Base-by-base conservation (phyloP, 2,113 vertebrate species). In the Azemiops feae region DNA sequence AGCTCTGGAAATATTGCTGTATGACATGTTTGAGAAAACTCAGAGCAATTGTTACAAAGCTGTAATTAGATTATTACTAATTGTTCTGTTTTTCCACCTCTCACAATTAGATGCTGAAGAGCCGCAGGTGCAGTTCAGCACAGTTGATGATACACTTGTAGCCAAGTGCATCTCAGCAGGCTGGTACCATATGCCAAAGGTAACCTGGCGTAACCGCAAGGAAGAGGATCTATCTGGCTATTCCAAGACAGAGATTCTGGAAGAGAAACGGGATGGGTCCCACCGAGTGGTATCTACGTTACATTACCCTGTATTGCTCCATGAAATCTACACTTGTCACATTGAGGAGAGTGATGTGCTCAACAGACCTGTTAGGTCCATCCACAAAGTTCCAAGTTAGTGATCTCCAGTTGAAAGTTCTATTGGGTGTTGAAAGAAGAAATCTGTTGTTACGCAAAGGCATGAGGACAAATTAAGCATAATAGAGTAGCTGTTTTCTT, bases 201-300 rank as follows among this genome's bases (percentile, higher is more conserved):
- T 96, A 88, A 96, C 55, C n/a, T 96, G 96, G 97, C 57, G 92
- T 57, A 95, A 96, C 74, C 23, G 16, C 11, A 93, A 85, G 30
- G 93, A 96, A 94, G 95, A 95, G 25, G 94, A 96, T 45, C 10
- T 97, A 22, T 96, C 94, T 30, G 96, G 93, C 25, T 92, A 94
- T 43, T 92, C 95, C 23, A 95, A 93, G 0, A 2, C 91, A n/a
- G 93, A 94, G 8, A 58, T 97, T 50, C 58, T 96, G 52, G 95
- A 97, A 85, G 94, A 96, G 60, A 95, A 94, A 92, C 81, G 95
- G 55, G 95, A 96, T 3, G 95, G 95, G 23, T 88, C 94, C 22
- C 88, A 91, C 60, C 87, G 95, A 4, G 94, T 96, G 3, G 95
- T 96, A 87, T 95, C 95, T 3, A 86, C 95, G 25, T 92, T 96